phyloP scores from a whole-genome alignment of 1,140 invertebrate genomes.

The Ips nitidus region DNA sequence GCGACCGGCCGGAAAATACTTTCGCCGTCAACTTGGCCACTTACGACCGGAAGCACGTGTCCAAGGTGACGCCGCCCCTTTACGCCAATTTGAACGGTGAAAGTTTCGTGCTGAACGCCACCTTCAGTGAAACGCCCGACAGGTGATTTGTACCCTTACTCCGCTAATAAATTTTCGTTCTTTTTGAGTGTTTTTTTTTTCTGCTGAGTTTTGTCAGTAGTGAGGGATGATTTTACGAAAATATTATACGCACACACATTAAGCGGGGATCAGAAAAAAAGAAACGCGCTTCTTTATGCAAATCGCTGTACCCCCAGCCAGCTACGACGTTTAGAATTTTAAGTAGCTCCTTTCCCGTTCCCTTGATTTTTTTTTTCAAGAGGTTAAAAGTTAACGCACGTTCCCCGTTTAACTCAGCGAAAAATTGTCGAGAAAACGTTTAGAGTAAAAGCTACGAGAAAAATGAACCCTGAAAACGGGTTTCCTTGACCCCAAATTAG shows the following conservation, averaged over 20 bases:
- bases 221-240: neutral
- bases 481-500: too few species aligned
- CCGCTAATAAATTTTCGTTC: neutral
- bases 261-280: too few species aligned
- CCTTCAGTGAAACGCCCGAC: slow-evolving; percentile 26
- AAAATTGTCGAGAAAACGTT: too few species aligned
- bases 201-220: neutral
- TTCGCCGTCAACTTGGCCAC: slow-evolving; percentile 43
- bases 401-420: too few species aligned
- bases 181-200: neutral
- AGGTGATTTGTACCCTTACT: slow-evolving; percentile 16
- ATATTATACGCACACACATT: too few species aligned
- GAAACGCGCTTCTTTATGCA: too few species aligned
- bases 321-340: neutral
- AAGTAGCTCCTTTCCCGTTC: too few species aligned
- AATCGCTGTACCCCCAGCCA: neutral
- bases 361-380: too few species aligned
- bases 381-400: too few species aligned
- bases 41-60: slow-evolving; percentile 36
- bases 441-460: too few species aligned
- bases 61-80: slow-evolving; percentile 31
- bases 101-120: slow-evolving; percentile 27
- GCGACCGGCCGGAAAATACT: slow-evolving; percentile 41
- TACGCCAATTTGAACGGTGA: slow-evolving; percentile 35
- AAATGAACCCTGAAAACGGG: too few species aligned